A percentile compares a stretch with the other conserved stretches of the same genome.
phyloP scores from a whole-genome alignment of 2,113 vertebrate species.

The Micromys minutus region DNA sequence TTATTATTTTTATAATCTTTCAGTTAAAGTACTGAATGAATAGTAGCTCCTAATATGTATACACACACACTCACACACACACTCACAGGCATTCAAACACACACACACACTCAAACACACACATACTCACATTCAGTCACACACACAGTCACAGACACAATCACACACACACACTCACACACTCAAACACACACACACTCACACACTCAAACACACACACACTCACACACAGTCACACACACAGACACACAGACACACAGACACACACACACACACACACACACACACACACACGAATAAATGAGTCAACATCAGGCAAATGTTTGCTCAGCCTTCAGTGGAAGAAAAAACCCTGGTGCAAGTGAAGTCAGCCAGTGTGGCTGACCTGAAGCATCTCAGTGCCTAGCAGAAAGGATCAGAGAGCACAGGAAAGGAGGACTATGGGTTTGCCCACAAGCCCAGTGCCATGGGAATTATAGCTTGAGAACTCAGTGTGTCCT shows the following conservation, averaged over 20 bases:
- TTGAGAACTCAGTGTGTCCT: background rate
- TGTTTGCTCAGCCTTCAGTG: conserved; percentile 1
- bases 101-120: no score
- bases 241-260: no score
- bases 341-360: background rate
- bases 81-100: no score
- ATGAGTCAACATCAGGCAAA: background rate
- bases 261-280: no score
- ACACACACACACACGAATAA: no score
- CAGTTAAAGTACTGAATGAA: background rate
- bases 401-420: background rate
- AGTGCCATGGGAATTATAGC: background rate
- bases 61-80: no score
- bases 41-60: background rate
- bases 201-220: no score
- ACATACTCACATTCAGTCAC: no score
- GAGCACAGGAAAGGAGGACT: background rate
- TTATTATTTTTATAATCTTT: background rate
- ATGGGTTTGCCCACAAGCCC: background rate
- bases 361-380: background rate
- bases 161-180: no score
- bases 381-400: background rate
- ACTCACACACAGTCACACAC: no score
- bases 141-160: no score
- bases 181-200: no score